A percentile compares a stretch with the other conserved stretches of the same genome.
These are phyloP conservation scores for Cantharis flavilabris DNA, from an alignment of 2,888 invertebrate genomes.

Conservation along the genomic window DNA sequence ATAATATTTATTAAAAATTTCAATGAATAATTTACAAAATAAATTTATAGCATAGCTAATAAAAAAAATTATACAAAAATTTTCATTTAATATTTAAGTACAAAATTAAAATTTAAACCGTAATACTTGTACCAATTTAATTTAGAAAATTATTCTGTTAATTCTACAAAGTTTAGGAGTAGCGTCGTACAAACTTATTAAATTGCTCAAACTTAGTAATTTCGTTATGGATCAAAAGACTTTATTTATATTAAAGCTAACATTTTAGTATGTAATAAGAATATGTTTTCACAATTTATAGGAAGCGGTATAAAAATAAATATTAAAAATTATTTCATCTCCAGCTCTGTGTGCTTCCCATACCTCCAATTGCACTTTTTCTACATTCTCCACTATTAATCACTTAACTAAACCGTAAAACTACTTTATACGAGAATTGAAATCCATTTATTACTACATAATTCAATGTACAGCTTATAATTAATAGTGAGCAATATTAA, in stretches of 20 bases:
- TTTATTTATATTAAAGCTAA: conserved; percentile 22
- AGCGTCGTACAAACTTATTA: conserved; percentile 10
- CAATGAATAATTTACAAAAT: neutral
- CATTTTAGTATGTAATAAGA: conserved; percentile 15
- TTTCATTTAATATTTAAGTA: neutral
- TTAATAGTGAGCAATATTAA: conserved; percentile 10
- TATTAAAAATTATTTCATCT: neutral
- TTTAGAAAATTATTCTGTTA: conserved; percentile 22
- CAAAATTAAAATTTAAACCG: neutral
- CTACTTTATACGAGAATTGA: neutral
- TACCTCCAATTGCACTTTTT: neutral
- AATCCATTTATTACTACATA: neutral
- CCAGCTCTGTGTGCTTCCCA: neutral
- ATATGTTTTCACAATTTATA: conserved; percentile 8
- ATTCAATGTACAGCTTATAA: neutral
- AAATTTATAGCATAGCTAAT: neutral
- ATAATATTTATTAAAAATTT: neutral
- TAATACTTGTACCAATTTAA: conserved; percentile 8
- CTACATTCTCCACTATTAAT: neutral
- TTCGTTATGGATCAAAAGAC: conserved; percentile 17
- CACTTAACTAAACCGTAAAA: neutral
- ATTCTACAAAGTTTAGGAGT: conserved; percentile 10
- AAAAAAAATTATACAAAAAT: neutral
- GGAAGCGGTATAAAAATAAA: neutral
- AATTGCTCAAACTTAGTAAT: conserved; percentile 20